phyloP scores from a whole-genome alignment of 2,888 invertebrate genomes.

The Portevinia maculata region DNA sequence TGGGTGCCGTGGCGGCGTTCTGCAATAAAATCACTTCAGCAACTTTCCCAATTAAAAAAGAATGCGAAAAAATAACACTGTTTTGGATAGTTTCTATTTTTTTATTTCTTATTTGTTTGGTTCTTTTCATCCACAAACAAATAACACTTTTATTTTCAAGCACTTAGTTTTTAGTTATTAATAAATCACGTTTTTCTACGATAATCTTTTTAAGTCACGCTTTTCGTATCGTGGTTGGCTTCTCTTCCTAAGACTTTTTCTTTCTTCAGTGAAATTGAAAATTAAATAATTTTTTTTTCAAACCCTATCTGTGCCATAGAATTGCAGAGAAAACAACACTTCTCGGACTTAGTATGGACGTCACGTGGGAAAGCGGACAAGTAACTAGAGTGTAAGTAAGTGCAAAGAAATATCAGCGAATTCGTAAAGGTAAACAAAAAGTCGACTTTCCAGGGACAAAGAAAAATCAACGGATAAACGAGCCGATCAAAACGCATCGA shows the following conservation, averaged over 20 bases:
- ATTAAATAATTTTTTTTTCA: neutral
- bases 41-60: constrained; percentile 45
- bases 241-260: constrained; percentile 58
- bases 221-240: constrained; percentile 2
- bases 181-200: constrained; percentile 26
- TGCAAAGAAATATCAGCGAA: constrained; percentile 14
- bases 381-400: constrained; percentile 19
- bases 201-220: constrained; percentile 26
- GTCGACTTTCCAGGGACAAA: constrained; percentile 51
- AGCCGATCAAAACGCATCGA: constrained; percentile 36
- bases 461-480: constrained; percentile 46
- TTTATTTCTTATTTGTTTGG: constrained; percentile 8
- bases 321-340: constrained; percentile 63
- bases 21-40: constrained; percentile 34
- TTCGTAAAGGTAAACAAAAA: constrained; percentile 60
- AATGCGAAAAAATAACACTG: neutral
- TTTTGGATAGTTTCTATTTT: constrained; percentile 29
- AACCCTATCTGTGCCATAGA: constrained; percentile 24
- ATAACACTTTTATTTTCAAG: constrained; percentile 68
- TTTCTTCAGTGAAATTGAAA: constrained; percentile 59
- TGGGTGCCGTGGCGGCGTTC: constrained; percentile 13
- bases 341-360: constrained; percentile 54
- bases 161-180: constrained; percentile 35
- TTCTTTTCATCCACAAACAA: neutral
- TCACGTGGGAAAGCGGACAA: constrained; percentile 73